Percentiles rank a stretch among this genome's conserved stretches.
phyloP scores from a whole-genome alignment of 2,888 invertebrate species.

The Dioctria rufipes region DNA sequence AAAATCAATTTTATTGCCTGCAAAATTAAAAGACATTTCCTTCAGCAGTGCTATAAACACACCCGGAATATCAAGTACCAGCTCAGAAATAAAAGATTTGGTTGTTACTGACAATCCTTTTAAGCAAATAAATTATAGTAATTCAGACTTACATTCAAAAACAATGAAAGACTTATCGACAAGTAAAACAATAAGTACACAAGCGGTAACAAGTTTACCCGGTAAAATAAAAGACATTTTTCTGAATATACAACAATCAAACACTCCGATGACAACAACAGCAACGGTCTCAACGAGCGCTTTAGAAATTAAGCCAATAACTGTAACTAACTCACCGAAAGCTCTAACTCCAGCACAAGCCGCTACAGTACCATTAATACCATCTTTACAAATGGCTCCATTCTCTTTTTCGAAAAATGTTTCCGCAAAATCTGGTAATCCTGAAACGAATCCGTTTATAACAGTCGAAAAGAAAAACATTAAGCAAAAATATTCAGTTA shows the following conservation, averaged over 20 bases:
- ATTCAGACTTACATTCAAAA: constrained; percentile 11
- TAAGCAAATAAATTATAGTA: background rate
- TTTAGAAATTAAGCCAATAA: constrained; percentile 55
- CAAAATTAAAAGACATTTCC: constrained; percentile 11
- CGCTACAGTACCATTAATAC: constrained; percentile 42
- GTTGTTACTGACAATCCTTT: background rate
- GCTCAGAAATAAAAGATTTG: no score
- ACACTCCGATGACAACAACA: background rate
- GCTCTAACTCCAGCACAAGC: constrained; percentile 54
- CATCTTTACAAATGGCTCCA: background rate
- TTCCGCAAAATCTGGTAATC: background rate
- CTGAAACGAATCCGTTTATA: constrained; percentile 7
- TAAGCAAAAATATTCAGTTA: background rate
- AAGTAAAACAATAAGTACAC: constrained; percentile 19
- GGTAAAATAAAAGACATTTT: constrained; percentile 11
- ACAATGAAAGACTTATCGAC: constrained; percentile 30
- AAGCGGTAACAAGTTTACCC: background rate
- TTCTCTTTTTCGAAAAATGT: constrained; percentile 27
- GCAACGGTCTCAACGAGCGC: constrained; percentile 41
- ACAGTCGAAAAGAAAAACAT: constrained; percentile 12
- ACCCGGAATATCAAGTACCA: no score
- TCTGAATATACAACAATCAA: background rate
- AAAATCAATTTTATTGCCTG: constrained; percentile 17
- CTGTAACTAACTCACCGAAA: constrained; percentile 47
- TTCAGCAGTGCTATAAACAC: background rate